These are phyloP conservation scores for Temnothorax curvispinosus DNA, from an alignment of 1,140 invertebrate genomes.

Conservation along the genomic window DNA sequence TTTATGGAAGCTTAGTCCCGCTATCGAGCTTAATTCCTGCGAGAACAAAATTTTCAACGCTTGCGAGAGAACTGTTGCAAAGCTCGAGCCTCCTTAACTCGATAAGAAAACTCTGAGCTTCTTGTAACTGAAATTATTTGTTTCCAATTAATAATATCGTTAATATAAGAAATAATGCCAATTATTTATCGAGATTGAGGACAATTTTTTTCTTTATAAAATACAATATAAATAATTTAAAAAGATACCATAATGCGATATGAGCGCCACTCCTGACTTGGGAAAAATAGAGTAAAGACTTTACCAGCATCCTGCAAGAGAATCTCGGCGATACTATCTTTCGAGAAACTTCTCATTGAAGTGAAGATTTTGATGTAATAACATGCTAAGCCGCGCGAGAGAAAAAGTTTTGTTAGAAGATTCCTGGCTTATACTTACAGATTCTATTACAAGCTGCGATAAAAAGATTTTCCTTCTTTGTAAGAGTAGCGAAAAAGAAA, in stretches of 20 bases:
- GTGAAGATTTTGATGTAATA: neutral
- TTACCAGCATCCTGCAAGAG: slow-evolving; percentile 10
- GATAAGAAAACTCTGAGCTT: neutral
- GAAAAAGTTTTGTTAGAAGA: neutral
- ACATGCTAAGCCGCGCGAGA: neutral
- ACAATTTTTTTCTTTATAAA: neutral
- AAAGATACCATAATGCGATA: neutral
- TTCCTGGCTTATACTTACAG: slow-evolving; percentile 20
- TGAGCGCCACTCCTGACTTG: neutral
- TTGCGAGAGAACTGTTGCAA: neutral
- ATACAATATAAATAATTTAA: neutral
- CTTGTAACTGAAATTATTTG: neutral
- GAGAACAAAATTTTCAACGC: neutral
- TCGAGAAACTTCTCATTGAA: neutral
- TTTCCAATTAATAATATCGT: neutral
- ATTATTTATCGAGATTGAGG: neutral
- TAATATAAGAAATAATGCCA: neutral
- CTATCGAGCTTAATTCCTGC: neutral
- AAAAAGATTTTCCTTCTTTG: neutral
- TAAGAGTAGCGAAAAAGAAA: neutral
- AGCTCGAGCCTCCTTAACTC: neutral
- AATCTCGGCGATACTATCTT: slow-evolving; percentile 9
- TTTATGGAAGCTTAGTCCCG: neutral
- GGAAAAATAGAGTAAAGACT: slow-evolving; percentile 9
- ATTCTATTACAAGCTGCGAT: neutral